Percentiles rank a stretch among this genome's conserved stretches.
phyloP scores from a whole-genome alignment of 2,797 vertebrate genomes.

The Cyprinella venusta region DNA sequence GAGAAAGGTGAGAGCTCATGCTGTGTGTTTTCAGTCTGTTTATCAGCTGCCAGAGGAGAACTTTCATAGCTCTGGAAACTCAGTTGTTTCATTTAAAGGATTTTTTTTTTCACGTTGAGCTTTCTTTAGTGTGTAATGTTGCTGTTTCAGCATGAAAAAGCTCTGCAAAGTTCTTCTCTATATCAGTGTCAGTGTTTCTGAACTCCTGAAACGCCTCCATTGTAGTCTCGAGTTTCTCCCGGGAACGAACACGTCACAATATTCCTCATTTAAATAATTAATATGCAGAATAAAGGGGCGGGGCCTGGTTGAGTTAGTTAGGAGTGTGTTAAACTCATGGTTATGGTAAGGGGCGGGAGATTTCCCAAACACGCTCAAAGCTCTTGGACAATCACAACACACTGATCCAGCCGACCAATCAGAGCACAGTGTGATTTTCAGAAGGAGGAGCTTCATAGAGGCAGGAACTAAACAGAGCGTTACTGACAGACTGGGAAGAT shows the following conservation, averaged over 20 bases:
- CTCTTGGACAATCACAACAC: background rate
- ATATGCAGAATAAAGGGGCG: background rate
- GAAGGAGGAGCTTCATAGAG: background rate
- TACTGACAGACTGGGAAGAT: background rate
- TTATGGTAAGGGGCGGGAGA: background rate
- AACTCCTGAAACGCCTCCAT: background rate
- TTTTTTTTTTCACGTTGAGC: background rate
- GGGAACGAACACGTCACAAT: background rate
- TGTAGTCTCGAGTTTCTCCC: background rate
- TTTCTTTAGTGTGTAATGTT: background rate
- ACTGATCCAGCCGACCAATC: background rate
- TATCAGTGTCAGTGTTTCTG: background rate
- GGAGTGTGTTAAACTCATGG: background rate
- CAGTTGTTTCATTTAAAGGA: background rate
- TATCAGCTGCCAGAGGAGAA: conserved; percentile 1
- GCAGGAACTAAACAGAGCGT: background rate
- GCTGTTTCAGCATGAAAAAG: background rate
- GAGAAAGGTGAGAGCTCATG: conserved; percentile 10
- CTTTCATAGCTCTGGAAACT: background rate
- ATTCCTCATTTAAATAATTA: background rate
- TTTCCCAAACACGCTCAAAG: background rate
- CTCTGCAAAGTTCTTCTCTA: background rate
- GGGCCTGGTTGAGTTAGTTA: background rate
- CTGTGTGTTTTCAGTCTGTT: background rate
- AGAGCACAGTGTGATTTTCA: background rate